Base-by-base conservation (phyloP, 1,140 invertebrate genomes). In the Caenorhabditis tropicalis region DNA sequence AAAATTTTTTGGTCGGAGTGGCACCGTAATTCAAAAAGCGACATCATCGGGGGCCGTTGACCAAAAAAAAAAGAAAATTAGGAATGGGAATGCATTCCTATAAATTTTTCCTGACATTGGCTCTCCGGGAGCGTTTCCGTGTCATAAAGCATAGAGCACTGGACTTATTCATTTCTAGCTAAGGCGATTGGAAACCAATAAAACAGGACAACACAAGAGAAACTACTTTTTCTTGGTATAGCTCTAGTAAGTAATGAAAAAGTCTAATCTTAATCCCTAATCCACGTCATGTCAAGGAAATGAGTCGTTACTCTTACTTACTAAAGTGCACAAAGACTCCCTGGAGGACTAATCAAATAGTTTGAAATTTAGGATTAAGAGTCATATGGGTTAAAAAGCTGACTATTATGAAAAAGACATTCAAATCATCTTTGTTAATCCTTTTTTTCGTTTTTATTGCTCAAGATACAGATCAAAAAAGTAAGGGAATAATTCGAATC, bases 71-170 rank as follows among this genome's bases (percentile, higher is more conserved):
- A n/a, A n/a, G n/a, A n/a, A n/a, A n/a, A n/a, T n/a, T 56, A 43
- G 39, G 39, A 24, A 19, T 19, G n/a, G 49, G 53, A 5, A 56
- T 56, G 21, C 24, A 27, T 9, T 56, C 24, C 12, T n/a, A 56
- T 56, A 56, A 21, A 56, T 21, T 56, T 56, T 56, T 56, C 29
- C 29, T 10, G 19, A 24, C 53, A 56, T 56, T 56, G 24, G 53
- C 53, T 56, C 19, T 56, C 53, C 53, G 19, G 65, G 36, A 46
- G 36, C 27, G 29, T 39, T 74, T 74, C 36, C 65, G 65, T 43
- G 65, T 31, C 65, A 74, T 74, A 74, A 74, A 74, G n/a, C 65
- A 74, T 74, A n/a, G 9, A 36, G n/a, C 29, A 5, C 15, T n/a
- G 48, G 48, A 51, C 48, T 51, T 19, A 51, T n/a, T 6, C n/a